Evolutionary conservation across 2,113 vertebrate species (phyloP), one percentile per base, ranked within the genome.

Genomic region (Microcebus griseorufus): DNA sequence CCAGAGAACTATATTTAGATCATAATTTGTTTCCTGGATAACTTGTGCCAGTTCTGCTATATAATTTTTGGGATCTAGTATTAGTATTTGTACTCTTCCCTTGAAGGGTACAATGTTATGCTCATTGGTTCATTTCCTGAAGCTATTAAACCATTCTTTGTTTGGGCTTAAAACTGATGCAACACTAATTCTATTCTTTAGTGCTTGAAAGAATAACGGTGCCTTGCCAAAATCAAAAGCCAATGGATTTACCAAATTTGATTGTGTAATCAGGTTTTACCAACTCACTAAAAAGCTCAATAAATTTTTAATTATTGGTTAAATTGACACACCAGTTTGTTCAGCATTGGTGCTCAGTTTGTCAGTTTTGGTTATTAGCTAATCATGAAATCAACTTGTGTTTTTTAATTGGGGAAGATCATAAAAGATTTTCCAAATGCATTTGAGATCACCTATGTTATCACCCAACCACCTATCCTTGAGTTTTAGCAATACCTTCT

Each of bases 191-290:
- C 39, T 88, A 20, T 70, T 83, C 25, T 92, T 96, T 18, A 83
- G 27, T 83, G 27, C 39, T 69, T 76, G 48, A n/a, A 96, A 93
- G 62, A 91, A 25, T 6, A 90, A 12, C 6, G 58, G 4, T 70
- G 22, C 62, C 37, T 85, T 97, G 72, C 89, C 65, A 79, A 86
- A 96, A 75, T 67, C n/a, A 87, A 60, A 90, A 96, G 58, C 39
- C 9, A 20, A 0, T 96, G 29, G 17, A 69, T 87, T 53, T 92
- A 69, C 14, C 58, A 53, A 67, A 92, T 89, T 32, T 95, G 78
- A 82, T 90, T 10, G 37, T 96, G 25, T 65, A 58, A 73, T 93
- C 42, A 80, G 58, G 27, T 95, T 97, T 95, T 95, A 75, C 76
- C 37, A 65, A 9, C 29, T 67, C 16, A 72, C 27, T 72, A 62